Conservation (phyloP, 2,797 vertebrate genomes). For the Euthynnus affinis region DNA sequence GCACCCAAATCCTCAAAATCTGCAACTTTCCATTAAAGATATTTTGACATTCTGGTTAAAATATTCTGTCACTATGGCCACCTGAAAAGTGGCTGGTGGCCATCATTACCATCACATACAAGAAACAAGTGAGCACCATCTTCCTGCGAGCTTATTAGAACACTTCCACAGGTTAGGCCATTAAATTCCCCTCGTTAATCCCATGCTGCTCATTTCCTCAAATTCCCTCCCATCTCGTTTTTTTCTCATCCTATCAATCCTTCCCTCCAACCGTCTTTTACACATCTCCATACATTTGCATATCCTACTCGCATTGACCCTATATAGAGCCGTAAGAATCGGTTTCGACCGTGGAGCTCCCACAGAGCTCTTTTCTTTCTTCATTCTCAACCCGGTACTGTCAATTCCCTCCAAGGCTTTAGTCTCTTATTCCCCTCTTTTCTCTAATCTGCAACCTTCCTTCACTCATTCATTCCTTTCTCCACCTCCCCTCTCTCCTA, state of each 20-base stretch:
- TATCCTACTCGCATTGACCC: slow-evolving; percentile 46
- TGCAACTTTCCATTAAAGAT: not conserved
- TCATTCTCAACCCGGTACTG: slow-evolving; percentile 3
- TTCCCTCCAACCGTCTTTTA: slow-evolving; percentile 26
- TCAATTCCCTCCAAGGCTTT: slow-evolving; percentile 58
- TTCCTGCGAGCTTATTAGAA: slow-evolving; percentile 28
- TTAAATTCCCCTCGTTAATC: slow-evolving; percentile 36
- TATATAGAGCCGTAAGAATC: slow-evolving; percentile 16
- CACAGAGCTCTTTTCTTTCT: slow-evolving; percentile 31
- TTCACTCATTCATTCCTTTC: slow-evolving; percentile 8
- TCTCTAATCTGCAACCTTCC: slow-evolving; percentile 31
- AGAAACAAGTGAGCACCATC: slow-evolving; percentile 5
- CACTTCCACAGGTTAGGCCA: slow-evolving; percentile 23
- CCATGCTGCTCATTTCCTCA: slow-evolving; percentile 6
- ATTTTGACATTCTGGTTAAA: slow-evolving; percentile 4
- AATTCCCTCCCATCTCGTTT: not conserved
- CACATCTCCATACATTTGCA: slow-evolving; percentile 46
- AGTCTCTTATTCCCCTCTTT: slow-evolving; percentile 39
- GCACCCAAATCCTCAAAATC: not conserved
- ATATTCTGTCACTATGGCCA: not conserved
- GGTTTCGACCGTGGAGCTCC: slow-evolving; percentile 8
- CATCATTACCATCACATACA: slow-evolving; percentile 19
- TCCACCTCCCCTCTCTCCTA: slow-evolving; percentile 15
- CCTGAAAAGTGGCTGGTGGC: not conserved
- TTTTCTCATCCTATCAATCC: slow-evolving; percentile 7